Percentiles rank a stretch among this genome's conserved stretches.
phyloP scores from a whole-genome alignment of 2,113 vertebrate species.

The Malurus melanocephalus region DNA sequence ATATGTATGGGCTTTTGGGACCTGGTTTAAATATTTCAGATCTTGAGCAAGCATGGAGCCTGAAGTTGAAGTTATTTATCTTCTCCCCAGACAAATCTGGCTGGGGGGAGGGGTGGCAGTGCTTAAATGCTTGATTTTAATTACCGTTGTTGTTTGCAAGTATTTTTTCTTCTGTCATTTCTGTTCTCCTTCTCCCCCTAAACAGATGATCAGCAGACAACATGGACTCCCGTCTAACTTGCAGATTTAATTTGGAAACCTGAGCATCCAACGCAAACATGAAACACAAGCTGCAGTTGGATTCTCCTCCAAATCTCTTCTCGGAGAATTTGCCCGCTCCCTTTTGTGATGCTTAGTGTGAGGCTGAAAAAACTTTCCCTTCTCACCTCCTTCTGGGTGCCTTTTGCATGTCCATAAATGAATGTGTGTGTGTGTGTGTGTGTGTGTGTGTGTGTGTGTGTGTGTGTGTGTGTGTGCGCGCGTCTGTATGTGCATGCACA shows the following conservation, averaged over 20 bases:
- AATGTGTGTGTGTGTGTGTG: neutral
- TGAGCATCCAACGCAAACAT: neutral
- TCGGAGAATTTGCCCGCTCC: neutral
- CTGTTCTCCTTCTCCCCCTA: conserved; percentile 5
- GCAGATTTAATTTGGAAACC: conserved; percentile 15
- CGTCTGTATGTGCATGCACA: neutral
- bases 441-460: neutral
- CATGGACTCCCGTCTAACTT: conserved; percentile 25
- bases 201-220: conserved; percentile 36
- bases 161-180: conserved; percentile 36
- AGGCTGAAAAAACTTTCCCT: conserved; percentile 14
- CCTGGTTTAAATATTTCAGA: conserved; percentile 67
- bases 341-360: neutral
- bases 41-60: conserved; percentile 47
- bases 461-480: neutral
- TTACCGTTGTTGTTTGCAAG: conserved; percentile 34
- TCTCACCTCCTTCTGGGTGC: neutral
- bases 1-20: conserved; percentile 51
- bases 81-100: conserved; percentile 46
- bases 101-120: neutral
- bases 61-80: conserved; percentile 61
- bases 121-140: conserved; percentile 67
- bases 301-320: neutral
- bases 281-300: neutral
- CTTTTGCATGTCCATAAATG: conserved; percentile 39